These are phyloP conservation scores for Haemorhous mexicanus DNA, from an alignment of 2,113 vertebrate species.

Conservation along the genomic window DNA sequence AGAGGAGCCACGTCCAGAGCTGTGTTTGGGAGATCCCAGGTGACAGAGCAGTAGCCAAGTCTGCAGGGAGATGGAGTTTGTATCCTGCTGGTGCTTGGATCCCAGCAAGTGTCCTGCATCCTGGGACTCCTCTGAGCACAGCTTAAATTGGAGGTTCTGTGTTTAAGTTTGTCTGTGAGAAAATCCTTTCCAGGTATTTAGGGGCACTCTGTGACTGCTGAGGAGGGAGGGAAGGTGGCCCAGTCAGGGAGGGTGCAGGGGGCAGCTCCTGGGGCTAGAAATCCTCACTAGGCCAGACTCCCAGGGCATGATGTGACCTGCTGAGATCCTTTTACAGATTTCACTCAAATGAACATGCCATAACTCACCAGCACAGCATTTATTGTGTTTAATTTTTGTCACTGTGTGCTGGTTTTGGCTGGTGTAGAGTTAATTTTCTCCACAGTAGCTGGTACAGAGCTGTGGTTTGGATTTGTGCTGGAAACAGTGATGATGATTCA, in stretches of 20 bases:
- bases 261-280: not conserved
- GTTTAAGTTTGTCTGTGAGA: not conserved
- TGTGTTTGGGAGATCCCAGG: not conserved
- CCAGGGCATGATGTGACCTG: not conserved
- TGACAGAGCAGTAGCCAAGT: not conserved
- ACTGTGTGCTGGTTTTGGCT: not conserved
- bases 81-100: not conserved
- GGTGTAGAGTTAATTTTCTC: accelerated
- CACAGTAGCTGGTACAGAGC: too few species aligned
- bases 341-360: not conserved
- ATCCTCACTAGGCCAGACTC: not conserved
- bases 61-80: not conserved
- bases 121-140: not conserved
- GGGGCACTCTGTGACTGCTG: not conserved
- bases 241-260: not conserved
- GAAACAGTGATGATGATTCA: not conserved
- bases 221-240: not conserved
- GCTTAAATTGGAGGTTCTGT: not conserved
- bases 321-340: not conserved
- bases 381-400: not conserved
- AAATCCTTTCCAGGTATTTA: not conserved
- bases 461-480: not conserved
- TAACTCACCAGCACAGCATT: not conserved
- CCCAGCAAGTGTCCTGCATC: not conserved
- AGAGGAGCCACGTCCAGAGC: not conserved